Percentiles rank a stretch among this genome's conserved stretches.
These are phyloP conservation scores for Mesembrinibis cayennensis DNA, from an alignment of 2,113 vertebrate genomes.

Conservation along the genomic window DNA sequence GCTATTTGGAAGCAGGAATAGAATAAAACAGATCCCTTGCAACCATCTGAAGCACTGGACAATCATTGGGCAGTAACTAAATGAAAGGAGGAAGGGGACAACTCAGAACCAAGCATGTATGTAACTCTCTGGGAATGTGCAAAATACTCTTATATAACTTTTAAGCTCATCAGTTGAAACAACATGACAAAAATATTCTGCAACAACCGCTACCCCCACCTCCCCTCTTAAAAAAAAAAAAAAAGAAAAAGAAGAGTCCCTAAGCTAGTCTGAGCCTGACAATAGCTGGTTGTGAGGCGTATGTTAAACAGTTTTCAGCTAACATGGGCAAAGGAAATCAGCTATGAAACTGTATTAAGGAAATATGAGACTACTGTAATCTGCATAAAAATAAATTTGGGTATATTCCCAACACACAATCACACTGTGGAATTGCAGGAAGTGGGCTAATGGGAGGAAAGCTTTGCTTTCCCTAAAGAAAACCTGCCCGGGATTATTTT, in stretches of 20 bases:
- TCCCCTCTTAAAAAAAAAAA: not conserved
- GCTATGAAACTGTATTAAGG: slow-evolving; percentile 49
- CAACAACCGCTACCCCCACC: not conserved
- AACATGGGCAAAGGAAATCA: slow-evolving; percentile 48
- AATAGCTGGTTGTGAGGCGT: slow-evolving; percentile 33
- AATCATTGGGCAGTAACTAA: not conserved
- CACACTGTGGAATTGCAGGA: slow-evolving; percentile 14
- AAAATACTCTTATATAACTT: not conserved
- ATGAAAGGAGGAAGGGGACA: not conserved
- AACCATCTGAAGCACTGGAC: not conserved
- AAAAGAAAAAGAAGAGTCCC: not conserved
- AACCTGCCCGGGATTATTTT: not conserved
- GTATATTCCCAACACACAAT: slow-evolving; percentile 49
- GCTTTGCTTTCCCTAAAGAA: slow-evolving; percentile 25
- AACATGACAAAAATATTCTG: not conserved
- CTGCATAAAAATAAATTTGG: slow-evolving; percentile 67
- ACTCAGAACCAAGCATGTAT: not conserved
- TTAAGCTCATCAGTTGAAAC: not conserved
- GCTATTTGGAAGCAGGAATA: not conserved
- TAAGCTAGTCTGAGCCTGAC: not conserved
- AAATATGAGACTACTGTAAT: slow-evolving; percentile 58
- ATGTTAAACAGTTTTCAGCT: slow-evolving; percentile 42
- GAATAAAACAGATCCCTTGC: not conserved
- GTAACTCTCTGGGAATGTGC: not conserved
- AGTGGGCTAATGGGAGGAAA: slow-evolving; percentile 45